Conservation (phyloP, 2,888 invertebrate species). For the Sipunculus nudus region DNA sequence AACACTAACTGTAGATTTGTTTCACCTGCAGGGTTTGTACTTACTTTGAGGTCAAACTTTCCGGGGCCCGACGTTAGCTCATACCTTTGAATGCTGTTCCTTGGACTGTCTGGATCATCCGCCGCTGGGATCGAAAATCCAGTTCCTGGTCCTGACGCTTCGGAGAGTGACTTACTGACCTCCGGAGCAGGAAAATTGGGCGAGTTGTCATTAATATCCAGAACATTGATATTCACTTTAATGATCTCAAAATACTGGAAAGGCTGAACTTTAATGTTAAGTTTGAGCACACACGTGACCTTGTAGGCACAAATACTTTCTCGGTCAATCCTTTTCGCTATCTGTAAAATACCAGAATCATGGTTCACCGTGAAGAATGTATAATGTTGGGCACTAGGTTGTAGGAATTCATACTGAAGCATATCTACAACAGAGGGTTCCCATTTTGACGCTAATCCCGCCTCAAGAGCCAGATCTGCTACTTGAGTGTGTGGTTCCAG, state of each 20-base stretch:
- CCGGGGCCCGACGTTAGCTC: conserved; percentile 21
- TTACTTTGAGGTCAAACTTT: conserved; percentile 25
- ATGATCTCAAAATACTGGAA: conserved; percentile 21
- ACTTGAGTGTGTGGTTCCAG: too few relatives aligned
- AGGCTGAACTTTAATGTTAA: conserved; percentile 33
- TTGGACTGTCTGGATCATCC: conserved; percentile 32
- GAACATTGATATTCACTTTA: conserved; percentile 25
- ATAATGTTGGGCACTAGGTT: too few relatives aligned
- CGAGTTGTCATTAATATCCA: conserved; percentile 39
- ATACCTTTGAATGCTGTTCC: conserved; percentile 27
- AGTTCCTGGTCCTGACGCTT: conserved; percentile 28
- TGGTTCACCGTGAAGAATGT: conserved; percentile 33
- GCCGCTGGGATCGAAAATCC: conserved; percentile 35
- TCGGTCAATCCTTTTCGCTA: conserved; percentile 32
- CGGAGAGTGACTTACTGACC: conserved; percentile 27
- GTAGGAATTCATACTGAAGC: too few relatives aligned
- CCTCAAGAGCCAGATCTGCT: too few relatives aligned
- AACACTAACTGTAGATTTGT: conserved; percentile 34
- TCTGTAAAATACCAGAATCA: conserved; percentile 31
- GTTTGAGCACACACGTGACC: conserved; percentile 15
- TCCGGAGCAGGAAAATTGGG: conserved; percentile 27
- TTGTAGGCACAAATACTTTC: conserved; percentile 31
- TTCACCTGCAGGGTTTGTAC: conserved; percentile 27
- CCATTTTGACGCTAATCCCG: too few relatives aligned
- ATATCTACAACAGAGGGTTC: too few relatives aligned